Evolutionary conservation across 2,797 vertebrate species (phyloP).

Genomic region (Diceros bicornis): DNA sequence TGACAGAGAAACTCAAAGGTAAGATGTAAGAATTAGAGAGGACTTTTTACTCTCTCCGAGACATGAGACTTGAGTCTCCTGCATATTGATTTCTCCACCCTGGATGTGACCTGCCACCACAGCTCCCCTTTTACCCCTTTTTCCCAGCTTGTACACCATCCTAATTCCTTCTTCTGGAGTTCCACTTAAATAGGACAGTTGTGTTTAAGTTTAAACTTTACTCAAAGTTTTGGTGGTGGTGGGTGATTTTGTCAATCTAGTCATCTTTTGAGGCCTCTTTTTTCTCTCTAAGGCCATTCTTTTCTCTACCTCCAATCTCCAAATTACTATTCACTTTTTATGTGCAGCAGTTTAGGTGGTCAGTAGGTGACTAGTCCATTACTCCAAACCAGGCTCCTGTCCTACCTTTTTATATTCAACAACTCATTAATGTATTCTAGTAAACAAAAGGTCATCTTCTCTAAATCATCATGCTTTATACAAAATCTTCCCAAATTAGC

Average conservation of each 20-base stretch:
- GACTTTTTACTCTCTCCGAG: not conserved
- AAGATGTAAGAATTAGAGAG: too few species aligned
- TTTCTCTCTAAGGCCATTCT: not conserved
- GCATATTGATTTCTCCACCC: not conserved
- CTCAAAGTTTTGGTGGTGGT: not conserved
- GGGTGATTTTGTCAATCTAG: not conserved
- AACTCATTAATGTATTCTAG: not conserved
- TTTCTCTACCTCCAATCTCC: not conserved
- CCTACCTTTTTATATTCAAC: not conserved
- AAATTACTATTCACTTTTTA: not conserved
- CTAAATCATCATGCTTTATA: not conserved
- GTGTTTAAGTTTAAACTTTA: not conserved
- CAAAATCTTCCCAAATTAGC: not conserved
- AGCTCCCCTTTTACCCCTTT: not conserved
- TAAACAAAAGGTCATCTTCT: not conserved
- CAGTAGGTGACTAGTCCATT: not conserved
- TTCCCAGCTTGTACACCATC: not conserved
- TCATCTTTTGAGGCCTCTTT: not conserved
- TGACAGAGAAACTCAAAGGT: not conserved
- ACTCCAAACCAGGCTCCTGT: not conserved
- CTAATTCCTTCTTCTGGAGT: not conserved
- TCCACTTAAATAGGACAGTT: not conserved
- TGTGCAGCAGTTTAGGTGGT: not conserved
- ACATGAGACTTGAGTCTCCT: not conserved
- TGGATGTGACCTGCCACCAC: not conserved